Conservation (phyloP, 2,797 vertebrate genomes). For the Emydoidea blandingii region DNA sequence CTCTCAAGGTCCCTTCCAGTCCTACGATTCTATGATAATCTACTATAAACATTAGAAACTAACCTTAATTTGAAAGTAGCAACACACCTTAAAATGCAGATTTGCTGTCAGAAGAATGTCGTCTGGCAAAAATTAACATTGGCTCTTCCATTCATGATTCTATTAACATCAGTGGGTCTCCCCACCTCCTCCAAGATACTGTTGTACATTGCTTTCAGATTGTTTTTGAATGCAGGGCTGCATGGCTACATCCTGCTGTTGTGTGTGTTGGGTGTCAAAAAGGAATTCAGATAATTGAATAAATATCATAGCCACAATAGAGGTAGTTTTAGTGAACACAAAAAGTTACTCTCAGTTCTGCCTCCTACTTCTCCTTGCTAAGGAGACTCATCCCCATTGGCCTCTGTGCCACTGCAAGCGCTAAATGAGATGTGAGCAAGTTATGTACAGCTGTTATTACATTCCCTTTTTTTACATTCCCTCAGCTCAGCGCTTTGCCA, state of each 20-base stretch:
- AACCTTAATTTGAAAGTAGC: neutral
- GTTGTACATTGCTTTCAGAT: neutral
- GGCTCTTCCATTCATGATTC: neutral
- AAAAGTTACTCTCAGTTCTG: neutral
- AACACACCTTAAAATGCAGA: neutral
- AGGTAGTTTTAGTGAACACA: neutral
- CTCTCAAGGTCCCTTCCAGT: too few relatives aligned
- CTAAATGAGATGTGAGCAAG: neutral
- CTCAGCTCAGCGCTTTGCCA: neutral
- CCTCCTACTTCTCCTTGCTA: neutral
- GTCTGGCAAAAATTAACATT: neutral
- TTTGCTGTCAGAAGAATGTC: neutral
- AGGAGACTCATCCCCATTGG: neutral
- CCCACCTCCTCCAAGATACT: neutral
- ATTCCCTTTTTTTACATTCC: neutral
- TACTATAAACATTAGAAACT: slow-evolving; percentile 1
- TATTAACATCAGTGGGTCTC: neutral
- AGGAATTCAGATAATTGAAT: neutral
- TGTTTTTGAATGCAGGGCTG: neutral
- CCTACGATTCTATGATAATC: neutral
- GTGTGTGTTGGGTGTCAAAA: neutral
- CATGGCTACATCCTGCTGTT: neutral
- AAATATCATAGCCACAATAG: neutral
- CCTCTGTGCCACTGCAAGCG: neutral
- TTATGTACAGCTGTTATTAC: neutral